Percentiles rank a stretch among this genome's conserved stretches.
phyloP scores from a whole-genome alignment of 2,113 vertebrate species.

The Apodemus sylvaticus region DNA sequence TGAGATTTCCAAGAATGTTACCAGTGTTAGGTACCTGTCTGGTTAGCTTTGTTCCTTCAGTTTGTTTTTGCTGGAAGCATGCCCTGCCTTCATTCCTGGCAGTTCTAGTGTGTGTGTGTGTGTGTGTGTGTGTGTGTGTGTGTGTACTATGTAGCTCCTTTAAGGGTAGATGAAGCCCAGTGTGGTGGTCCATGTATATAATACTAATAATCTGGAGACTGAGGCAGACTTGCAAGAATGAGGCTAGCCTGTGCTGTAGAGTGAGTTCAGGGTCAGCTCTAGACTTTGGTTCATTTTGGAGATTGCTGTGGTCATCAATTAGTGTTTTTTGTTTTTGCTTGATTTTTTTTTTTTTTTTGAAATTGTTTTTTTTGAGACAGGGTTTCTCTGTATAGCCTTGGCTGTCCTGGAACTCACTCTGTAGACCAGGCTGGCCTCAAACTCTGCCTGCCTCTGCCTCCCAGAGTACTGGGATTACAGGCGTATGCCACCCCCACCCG shows the following conservation, averaged over 20 bases:
- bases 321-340: neutral
- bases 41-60: neutral
- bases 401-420: no score
- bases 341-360: neutral
- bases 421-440: no score
- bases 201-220: neutral
- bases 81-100: neutral
- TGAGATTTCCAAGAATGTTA: neutral
- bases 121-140: neutral
- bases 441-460: no score
- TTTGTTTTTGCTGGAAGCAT: constrained; percentile 31
- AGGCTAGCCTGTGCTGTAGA: neutral
- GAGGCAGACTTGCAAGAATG: neutral
- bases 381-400: no score
- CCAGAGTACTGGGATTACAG: no score
- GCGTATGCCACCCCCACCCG: no score
- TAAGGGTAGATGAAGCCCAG: neutral
- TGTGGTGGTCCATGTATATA: neutral
- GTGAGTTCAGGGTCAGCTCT: neutral
- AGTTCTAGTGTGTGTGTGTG: neutral
- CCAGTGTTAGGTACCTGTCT: neutral
- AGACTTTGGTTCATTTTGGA: neutral
- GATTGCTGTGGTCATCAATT: neutral
- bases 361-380: no score
- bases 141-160: neutral